Base-by-base conservation (phyloP, 2,888 invertebrate genomes). In the Creontiades dilutus region DNA sequence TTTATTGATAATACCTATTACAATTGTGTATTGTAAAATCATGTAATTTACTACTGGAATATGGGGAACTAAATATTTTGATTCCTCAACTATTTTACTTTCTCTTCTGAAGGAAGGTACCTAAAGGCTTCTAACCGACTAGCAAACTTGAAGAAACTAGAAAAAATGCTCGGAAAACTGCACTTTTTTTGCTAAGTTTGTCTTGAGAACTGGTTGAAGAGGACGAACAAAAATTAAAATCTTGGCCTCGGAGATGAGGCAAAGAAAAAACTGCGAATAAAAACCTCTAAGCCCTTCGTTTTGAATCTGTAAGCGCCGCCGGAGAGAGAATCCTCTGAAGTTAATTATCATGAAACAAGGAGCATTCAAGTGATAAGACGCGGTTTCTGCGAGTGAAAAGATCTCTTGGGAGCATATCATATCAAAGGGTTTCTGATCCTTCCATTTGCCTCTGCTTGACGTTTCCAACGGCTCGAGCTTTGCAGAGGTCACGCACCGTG, bases 271-370 rank as follows among this genome's bases (percentile, higher is more conserved):
- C 37, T 12, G 11, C 48, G 61, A n/a, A 23, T 19, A 27, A 19
- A 68, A 23, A 27, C 23, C 23, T 19, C 23, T 23, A 52, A n/a
- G n/a, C n/a, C 57, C 16, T 57, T n/a, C 14, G n/a, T 57, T 57
- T 7, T 57, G 23, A 68, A 68, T 68, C 68, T 68, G 23, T 23
- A 68, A 68, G 23, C 68, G 68, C 68, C 11, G 4, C 23, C 9
- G 23, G 23, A 13, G 27, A 68, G 27, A 68, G 68, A 27, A 68
- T 23, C 68, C 12, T 68, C 68, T 68, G 68, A 23, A 68, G 68
- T 68, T 68, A 68, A 68, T 68, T 68, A 27, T 68, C 27, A 23
- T 19, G 27, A 68, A 68, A 68, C 68, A 23, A 68, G 68, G 68
- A 19, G 23, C 68, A 68, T 68, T 19, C 19, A 68, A 37, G 37